Conservation (phyloP, 1,140 invertebrate genomes). For the Fopius arisanus region DNA sequence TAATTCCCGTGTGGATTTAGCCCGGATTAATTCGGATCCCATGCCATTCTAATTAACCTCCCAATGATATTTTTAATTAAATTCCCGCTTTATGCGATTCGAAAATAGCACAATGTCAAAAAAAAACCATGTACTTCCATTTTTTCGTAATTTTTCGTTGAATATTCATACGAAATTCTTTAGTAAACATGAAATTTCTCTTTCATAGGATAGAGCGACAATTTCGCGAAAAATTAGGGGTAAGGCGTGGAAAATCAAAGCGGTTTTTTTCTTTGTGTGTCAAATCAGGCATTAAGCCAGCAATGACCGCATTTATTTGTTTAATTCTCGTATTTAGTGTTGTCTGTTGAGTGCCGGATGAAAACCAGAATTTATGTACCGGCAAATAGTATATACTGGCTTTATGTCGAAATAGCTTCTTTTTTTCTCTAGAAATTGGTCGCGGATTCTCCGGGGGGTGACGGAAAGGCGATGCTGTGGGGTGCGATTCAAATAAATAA, state of each 20-base stretch:
- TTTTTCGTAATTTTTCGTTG: no score
- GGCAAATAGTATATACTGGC: neutral
- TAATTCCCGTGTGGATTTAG: neutral
- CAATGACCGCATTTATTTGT: neutral
- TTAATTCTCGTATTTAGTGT: neutral
- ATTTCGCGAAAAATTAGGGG: no score
- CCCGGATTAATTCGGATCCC: neutral
- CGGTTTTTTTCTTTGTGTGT: no score
- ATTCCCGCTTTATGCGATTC: neutral
- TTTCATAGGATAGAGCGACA: no score
- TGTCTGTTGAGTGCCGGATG: neutral
- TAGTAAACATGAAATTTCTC: no score
- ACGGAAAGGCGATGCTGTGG: neutral
- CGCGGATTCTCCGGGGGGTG: neutral
- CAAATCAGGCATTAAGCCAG: neutral
- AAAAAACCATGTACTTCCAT: no score
- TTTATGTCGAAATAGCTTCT: neutral
- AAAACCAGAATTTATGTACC: slow-evolving; percentile 1
- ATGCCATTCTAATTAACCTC: slow-evolving; percentile 15
- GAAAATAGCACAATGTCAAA: no score
- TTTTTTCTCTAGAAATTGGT: neutral
- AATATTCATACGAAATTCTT: no score
- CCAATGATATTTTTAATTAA: neutral
- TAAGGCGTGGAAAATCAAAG: no score
- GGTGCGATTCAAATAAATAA: slow-evolving; percentile 33